Evolutionary conservation across 2,888 invertebrate species (phyloP), one percentile per base, ranked within the genome.

Genomic region (Cremastinae sp.): DNA sequence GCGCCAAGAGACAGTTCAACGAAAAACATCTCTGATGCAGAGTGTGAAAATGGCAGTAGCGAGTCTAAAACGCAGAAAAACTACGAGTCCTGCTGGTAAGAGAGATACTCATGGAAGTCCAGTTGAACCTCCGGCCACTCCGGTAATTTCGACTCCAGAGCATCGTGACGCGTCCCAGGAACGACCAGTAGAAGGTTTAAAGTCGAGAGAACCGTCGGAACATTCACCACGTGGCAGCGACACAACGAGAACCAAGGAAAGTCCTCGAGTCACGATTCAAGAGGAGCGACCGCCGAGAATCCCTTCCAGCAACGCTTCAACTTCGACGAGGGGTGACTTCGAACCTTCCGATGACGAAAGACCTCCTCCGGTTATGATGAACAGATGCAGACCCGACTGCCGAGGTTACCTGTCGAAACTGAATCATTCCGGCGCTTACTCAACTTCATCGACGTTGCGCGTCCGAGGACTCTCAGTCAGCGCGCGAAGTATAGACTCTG

Each of bases 1-100:
- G 1, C 69, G 51, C 43, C 69, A 53, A 2, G 43, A 70, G 41
- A 70, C 59, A 43, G 61, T 70, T n/a, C 51, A 59, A 35, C 69
- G 69, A 20, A 43, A 51, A 45, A 51, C 61, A 1, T 70, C 69
- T 12, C 28, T 59, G 7, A 43, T 70, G 12, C 69, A 59, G 9
- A 70, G 51, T 18, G 8, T 59, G 9, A 59, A 43, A 53, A 61
- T 43, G 2, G 43, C 43, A 1, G 22, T 70, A 35, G 51, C 59
- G n/a, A 70, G 51, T 61, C 18, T 70, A 16, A 61, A 53, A 43
- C 59, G 5, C 41, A 16, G 59, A 20, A 61, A 18, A 16, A 59
- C 12, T 14, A 16, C 58, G 12, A 51, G 41, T 16, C 14, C 1
- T 14, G 49, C 2, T 28, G 4, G 22, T 14, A 14, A 12, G 0